phyloP scores from a whole-genome alignment of 2,113 vertebrate genomes.

The Dinomys branickii region DNA sequence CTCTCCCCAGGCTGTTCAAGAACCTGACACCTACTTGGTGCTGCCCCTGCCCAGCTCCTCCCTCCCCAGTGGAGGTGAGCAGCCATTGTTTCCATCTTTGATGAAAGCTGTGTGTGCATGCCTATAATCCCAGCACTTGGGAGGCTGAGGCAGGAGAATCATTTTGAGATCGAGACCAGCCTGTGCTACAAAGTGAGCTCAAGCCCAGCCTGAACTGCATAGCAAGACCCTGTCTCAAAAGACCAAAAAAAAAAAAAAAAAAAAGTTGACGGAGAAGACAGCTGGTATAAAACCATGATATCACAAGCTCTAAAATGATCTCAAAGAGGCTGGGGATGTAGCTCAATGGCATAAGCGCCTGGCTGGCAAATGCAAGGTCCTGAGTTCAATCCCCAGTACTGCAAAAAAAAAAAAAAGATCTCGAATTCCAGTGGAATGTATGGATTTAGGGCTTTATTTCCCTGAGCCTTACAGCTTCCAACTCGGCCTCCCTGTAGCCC shows the following conservation, averaged over 20 bases:
- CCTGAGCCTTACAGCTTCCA: not conserved
- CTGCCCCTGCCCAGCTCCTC: not conserved
- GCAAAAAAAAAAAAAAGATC: too few species aligned
- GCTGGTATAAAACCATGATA: not conserved
- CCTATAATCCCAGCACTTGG: too few species aligned
- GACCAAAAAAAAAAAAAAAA: too few species aligned
- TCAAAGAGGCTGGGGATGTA: too few species aligned
- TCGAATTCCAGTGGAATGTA: not conserved
- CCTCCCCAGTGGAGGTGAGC: not conserved
- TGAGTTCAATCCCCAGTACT: too few species aligned
- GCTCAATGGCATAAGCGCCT: too few species aligned
- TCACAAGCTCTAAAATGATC: not conserved
- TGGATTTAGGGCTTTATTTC: not conserved
- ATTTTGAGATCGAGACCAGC: too few species aligned
- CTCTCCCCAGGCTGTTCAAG: not conserved
- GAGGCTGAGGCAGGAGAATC: too few species aligned
- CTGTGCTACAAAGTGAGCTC: too few species aligned
- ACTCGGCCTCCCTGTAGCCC: not conserved
- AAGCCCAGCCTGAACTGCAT: too few species aligned
- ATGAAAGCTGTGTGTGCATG: not conserved
- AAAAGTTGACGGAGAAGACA: constrained; percentile 16
- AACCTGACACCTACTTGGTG: not conserved
- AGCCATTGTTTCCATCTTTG: not conserved
- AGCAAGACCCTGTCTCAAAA: too few species aligned
- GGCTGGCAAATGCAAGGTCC: too few species aligned